These are phyloP conservation scores for Corythoichthys haematopterus DNA, from an alignment of 2,113 vertebrate species.

Conservation along the genomic window DNA sequence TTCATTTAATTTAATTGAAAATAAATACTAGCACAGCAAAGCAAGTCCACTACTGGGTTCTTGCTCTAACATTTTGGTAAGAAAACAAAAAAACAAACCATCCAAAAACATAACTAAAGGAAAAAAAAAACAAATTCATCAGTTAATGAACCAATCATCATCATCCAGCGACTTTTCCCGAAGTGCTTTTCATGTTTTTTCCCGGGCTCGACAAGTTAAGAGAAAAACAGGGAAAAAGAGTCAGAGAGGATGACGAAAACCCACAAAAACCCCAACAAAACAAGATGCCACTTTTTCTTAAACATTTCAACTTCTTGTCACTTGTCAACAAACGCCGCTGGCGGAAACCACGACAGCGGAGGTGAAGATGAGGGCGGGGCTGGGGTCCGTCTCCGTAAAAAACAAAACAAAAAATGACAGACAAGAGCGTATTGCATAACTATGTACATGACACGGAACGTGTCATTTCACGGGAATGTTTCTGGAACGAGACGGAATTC, in stretches of 20 bases:
- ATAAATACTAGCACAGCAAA: constrained; percentile 78
- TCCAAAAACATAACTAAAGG: constrained; percentile 37
- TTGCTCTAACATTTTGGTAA: constrained; percentile 75
- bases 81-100: constrained; percentile 73
- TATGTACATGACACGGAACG: constrained; percentile 1
- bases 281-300: constrained; percentile 28
- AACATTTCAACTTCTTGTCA: not conserved
- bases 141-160: constrained; percentile 59
- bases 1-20: constrained; percentile 79
- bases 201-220: constrained; percentile 29
- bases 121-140: constrained; percentile 48
- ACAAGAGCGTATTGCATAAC: constrained; percentile 4
- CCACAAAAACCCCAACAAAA: constrained; percentile 24
- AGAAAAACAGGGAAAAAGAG: constrained; percentile 6
- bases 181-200: constrained; percentile 44
- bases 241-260: constrained; percentile 37
- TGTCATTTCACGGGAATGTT: not conserved
- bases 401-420: not conserved
- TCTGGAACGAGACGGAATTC: not conserved
- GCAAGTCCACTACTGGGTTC: constrained; percentile 69
- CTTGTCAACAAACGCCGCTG: constrained; percentile 10
- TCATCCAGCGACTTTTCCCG: constrained; percentile 46
- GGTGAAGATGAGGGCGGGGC: constrained; percentile 1
- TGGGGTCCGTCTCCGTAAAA: constrained; percentile 32
- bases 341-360: not conserved